These are phyloP conservation scores for Cordilura impudica DNA, from an alignment of 2,888 invertebrate species.

Conservation along the genomic window DNA sequence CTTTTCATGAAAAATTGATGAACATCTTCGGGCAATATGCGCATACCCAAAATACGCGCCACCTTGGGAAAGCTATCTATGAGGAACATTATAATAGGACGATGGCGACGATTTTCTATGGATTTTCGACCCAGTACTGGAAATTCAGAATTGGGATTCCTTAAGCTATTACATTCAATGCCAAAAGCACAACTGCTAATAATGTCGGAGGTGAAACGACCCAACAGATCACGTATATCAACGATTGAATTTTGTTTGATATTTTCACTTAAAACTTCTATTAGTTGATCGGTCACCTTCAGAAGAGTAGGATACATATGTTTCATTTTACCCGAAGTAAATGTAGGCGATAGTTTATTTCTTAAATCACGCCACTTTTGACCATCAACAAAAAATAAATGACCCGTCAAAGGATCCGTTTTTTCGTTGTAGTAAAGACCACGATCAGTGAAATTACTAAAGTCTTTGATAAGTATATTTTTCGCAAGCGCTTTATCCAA, in stretches of 20 bases:
- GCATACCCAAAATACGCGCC: constrained; percentile 66
- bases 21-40: constrained; percentile 64
- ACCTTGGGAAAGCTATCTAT: constrained; percentile 66
- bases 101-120: constrained; percentile 63
- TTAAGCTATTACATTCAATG: constrained; percentile 75
- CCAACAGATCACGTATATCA: constrained; percentile 73
- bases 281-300: constrained; percentile 64
- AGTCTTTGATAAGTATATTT: constrained; percentile 54
- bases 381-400: constrained; percentile 71
- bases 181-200: constrained; percentile 78
- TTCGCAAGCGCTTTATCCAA: constrained; percentile 47
- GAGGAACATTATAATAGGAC: constrained; percentile 36
- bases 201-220: constrained; percentile 72
- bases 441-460: constrained; percentile 58
- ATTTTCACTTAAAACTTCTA: constrained; percentile 60
- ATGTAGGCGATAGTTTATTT: constrained; percentile 69
- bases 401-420: constrained; percentile 61
- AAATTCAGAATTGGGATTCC: constrained; percentile 77
- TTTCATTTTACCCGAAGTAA: constrained; percentile 72
- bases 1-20: constrained; percentile 77
- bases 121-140: constrained; percentile 68
- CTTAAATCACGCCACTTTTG: constrained; percentile 72
- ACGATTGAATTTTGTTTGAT: constrained; percentile 64
- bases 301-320: constrained; percentile 68
- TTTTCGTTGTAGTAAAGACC: constrained; percentile 61